Conservation (phyloP, 2,797 vertebrate species). For the Dipus sagitta region DNA sequence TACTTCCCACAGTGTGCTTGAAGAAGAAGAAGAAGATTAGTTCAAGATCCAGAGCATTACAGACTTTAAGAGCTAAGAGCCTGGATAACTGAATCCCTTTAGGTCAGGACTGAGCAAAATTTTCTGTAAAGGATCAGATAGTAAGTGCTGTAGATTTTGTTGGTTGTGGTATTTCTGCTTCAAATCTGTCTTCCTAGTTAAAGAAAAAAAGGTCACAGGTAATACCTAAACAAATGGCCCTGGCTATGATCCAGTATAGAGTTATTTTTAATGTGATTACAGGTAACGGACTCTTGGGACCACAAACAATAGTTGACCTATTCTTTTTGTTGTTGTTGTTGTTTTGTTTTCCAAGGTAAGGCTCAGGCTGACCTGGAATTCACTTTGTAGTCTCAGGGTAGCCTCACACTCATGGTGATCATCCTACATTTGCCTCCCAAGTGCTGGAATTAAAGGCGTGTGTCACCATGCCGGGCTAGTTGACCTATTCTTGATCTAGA, state of each 20-base stretch:
- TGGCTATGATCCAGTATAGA: neutral
- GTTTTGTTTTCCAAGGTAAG: too few relatives aligned
- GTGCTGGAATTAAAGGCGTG: too few relatives aligned
- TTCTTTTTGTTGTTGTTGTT: fast-evolving
- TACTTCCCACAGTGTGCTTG: neutral
- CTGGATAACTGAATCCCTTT: neutral
- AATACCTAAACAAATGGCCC: neutral
- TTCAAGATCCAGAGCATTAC: neutral
- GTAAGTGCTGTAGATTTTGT: neutral
- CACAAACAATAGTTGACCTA: neutral
- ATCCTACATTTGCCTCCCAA: too few relatives aligned
- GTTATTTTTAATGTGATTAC: neutral
- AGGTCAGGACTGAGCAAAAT: neutral
- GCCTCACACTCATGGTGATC: too few relatives aligned
- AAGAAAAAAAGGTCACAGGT: neutral
- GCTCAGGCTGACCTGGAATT: too few relatives aligned
- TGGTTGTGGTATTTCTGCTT: neutral
- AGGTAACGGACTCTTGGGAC: neutral
- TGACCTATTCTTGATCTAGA: neutral
- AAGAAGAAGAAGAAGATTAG: neutral
- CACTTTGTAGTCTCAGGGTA: too few relatives aligned
- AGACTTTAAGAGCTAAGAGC: neutral
- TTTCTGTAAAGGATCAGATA: neutral
- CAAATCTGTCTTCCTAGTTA: neutral
- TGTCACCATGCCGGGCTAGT: too few relatives aligned